Evolutionary conservation across 2,888 invertebrate genomes (phyloP), one percentile per base, ranked within the genome.

Genomic region (Ferrisia virgata): DNA sequence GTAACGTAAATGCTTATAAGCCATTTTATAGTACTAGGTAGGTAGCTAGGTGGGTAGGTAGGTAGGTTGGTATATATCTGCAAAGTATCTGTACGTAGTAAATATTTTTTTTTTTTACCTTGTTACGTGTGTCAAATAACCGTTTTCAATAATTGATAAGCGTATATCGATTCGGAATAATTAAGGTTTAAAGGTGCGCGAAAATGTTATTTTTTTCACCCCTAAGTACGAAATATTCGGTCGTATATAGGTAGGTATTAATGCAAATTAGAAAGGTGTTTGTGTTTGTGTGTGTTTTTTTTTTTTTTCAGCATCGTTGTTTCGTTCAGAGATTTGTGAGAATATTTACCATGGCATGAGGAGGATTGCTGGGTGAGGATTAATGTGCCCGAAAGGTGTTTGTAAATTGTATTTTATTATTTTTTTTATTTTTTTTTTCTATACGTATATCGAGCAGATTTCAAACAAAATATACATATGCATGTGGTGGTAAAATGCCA

Each of bases 91-190:
- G n/a, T n/a, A n/a, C 39, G 39, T 39, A 39, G 39, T 39, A 39
- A 8, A 39, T n/a, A 22, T 53, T 9, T 5, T 22, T 53, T 64
- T 64, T 76, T 76, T 76, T 72, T 64, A 33, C 72, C 53, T n/a
- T 39, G 28, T 76, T 36, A 76, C 72, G 33, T 36, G 72, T 36
- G 72, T 76, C 72, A 76, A 76, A 76, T 76, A 76, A 76, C 72
- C 72, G 36, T 76, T 76, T 76, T 76, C 72, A 76, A 76, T 76
- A 76, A 76, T 76, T 76, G 72, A 76, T 76, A 76, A 76, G 72
- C 72, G 72, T 36, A 76, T 76, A 76, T 76, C 72, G 72, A 76
- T 76, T 76, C 36, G 72, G 72, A 76, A 76, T 76, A 76, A 76
- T 76, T 76, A 76, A 76, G 36, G 72, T 36, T 33, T 76, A 76